Percentiles rank a stretch among this genome's conserved stretches.
These are phyloP conservation scores for Stichodactyla mertensii DNA, from an alignment of 64 coral and sea anemone genomes.

Conservation along the genomic window DNA sequence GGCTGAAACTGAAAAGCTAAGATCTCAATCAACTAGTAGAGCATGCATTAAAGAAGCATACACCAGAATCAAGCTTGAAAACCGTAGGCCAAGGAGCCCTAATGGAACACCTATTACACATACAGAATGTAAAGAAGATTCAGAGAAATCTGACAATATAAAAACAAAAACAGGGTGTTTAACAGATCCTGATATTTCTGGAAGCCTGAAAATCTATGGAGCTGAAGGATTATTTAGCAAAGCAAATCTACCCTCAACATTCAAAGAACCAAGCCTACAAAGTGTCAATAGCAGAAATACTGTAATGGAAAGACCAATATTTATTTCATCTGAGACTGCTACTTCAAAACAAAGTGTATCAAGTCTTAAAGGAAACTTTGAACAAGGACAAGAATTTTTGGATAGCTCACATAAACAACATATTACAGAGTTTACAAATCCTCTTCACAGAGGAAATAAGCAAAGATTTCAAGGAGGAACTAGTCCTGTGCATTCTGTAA, in stretches of 20 bases:
- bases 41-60: not conserved
- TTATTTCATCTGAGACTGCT: not conserved
- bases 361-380: not conserved
- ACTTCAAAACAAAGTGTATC: not conserved
- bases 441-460: not conserved
- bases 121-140: not conserved
- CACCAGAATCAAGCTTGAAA: conserved; percentile 2
- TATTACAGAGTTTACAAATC: conserved; percentile 3
- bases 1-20: conserved; percentile 5
- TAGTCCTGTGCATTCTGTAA: not conserved
- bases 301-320: not conserved
- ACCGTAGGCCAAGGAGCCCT: not conserved
- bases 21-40: not conserved
- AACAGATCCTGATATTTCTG: not conserved
- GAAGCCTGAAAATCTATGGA: not conserved
- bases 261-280: not conserved
- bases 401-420: not conserved
- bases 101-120: not conserved
- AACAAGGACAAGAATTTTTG: not conserved
- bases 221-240: conserved; percentile 12
- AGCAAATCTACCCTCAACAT: not conserved
- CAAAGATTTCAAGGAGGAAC: not conserved
- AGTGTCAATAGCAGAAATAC: not conserved
- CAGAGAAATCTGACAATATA: not conserved
- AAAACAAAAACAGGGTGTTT: not conserved